phyloP scores from a whole-genome alignment of 2,888 invertebrate species.

The Apodemia hepburni region DNA sequence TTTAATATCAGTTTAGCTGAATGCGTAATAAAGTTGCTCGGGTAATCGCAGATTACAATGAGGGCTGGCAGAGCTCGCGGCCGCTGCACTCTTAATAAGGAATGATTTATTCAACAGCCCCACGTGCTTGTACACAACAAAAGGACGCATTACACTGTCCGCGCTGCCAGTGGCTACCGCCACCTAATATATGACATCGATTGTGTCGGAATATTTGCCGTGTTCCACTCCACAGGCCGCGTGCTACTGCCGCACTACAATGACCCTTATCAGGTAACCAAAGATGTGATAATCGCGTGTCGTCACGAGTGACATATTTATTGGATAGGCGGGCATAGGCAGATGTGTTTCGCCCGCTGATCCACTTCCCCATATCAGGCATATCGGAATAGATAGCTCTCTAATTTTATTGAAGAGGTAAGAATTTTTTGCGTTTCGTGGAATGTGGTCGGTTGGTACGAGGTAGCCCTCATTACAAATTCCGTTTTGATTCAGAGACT shows the following conservation, averaged over 20 bases:
- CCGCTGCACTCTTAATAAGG: conserved; percentile 25
- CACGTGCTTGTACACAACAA: conserved; percentile 25
- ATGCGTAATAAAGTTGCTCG: conserved; percentile 11
- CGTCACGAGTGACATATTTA: conserved; percentile 41
- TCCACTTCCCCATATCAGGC: conserved; percentile 50
- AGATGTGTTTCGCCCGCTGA: conserved; percentile 42
- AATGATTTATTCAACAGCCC: conserved; percentile 25
- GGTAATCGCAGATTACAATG: conserved; percentile 1
- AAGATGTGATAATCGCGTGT: neutral
- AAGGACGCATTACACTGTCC: conserved; percentile 25
- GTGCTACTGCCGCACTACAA: neutral
- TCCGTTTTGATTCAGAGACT: conserved; percentile 33
- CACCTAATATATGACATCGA: conserved; percentile 29
- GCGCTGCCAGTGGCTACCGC: conserved; percentile 17
- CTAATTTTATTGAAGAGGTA: conserved; percentile 48
- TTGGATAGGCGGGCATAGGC: conserved; percentile 41
- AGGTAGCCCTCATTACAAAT: conserved; percentile 29
- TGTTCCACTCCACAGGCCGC: conserved; percentile 15
- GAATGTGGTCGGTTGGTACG: conserved; percentile 28
- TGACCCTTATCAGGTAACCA: neutral
- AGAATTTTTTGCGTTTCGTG: conserved; percentile 38
- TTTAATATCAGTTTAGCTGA: conserved; percentile 8
- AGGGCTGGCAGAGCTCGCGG: conserved; percentile 3
- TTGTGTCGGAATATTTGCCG: conserved; percentile 27
- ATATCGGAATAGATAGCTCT: conserved; percentile 62